Evolutionary conservation across 1,140 invertebrate species (phyloP), one percentile per base, ranked within the genome.

Genomic region (Homalodisca vitripennis): DNA sequence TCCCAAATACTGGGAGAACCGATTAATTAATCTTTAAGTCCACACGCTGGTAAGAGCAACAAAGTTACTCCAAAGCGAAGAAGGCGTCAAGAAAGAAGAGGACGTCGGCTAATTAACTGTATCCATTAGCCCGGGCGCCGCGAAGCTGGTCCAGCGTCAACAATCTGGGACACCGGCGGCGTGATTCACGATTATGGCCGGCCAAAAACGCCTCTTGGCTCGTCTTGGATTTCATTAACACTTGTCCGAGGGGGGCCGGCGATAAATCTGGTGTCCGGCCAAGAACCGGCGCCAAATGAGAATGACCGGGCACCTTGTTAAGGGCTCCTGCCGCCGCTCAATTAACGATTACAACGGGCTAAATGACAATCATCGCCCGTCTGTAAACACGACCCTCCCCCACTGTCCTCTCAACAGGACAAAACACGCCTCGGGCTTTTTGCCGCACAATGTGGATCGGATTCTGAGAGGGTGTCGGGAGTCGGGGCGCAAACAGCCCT

Each of bases 171-270:
- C n/a, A n/a, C n/a, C n/a, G n/a, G n/a, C n/a, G 3, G 6, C 14
- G 48, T 51, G 48, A 51, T 51, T 51, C 48, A 51, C 48, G 48
- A n/a, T 51, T 51, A 51, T 51, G 48, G 48, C 48, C n/a, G 48
- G 34, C 48, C 48, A 51, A 51, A 51, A 51, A 51, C 60, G 60
- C 60, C 60, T 63, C 29, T 63, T 63, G 60, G 60, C 60, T 63
- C 60, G 30, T 67, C 66, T 67, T 67, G 55, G 34, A 67, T 67
- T 67, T 67, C 66, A 67, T 67, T 67, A 67, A 24, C 66, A 67
- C 66, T 67, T 30, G 27, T 32, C 22, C n/a, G 66, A 20, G 53
- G 30, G 41, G 22, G 27, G n/a, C n/a, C n/a, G n/a, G n/a, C 24
- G 20, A 67, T 67, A 67, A 67, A 67, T 67, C 51, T 47, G 27